Base-by-base conservation (phyloP, 2,113 vertebrate species). In the Menura novaehollandiae region DNA sequence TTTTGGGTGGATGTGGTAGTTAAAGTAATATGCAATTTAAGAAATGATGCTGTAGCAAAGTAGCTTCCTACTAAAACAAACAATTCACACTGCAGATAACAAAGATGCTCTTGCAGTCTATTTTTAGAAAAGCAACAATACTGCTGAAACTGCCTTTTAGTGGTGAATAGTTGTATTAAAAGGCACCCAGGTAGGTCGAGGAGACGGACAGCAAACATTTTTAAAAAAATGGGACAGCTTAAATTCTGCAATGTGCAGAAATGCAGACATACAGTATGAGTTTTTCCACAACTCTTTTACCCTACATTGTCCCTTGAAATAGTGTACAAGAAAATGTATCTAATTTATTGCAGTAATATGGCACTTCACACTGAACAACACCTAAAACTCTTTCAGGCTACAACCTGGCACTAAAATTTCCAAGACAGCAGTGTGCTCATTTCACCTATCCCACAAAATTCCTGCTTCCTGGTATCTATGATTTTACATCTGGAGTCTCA, bases 61-160 rank as follows among this genome's bases (percentile, higher is more conserved):
- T 44, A 93, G 28, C 27, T 91, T 88, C 43, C 20, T 41, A 66
- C 52, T 79, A 86, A 90, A 91, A 76, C 43, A 90, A 88, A 58
- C 33, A 85, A 73, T 74, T 85, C 71, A 41, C 52, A 33, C 33
- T 55, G 78, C 37, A 89, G 73, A 59, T 20, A 63, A 80, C 37
- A 73, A 93, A 89, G 67, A 89, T 86, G 43, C 9, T 88, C 28
- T 33, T 35, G n/a, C 18, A 75, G 51, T 56, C 64, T 89, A 59
- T 78, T 97, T 92, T 92, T 88, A 86, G 74, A 79, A 91, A 88
- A 93, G 37, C 24, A 91, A 46, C 44, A 89, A 78, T 52, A 63
- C 24, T 44, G 68, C 74, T 94, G 71, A 88, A 86, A 92, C 51
- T 88, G 74, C 39, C 16, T 73, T 73, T 55, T 75, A 62, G 39